These are phyloP conservation scores for Tinea semifulvella DNA, from an alignment of 2,888 invertebrate genomes.

Conservation along the genomic window DNA sequence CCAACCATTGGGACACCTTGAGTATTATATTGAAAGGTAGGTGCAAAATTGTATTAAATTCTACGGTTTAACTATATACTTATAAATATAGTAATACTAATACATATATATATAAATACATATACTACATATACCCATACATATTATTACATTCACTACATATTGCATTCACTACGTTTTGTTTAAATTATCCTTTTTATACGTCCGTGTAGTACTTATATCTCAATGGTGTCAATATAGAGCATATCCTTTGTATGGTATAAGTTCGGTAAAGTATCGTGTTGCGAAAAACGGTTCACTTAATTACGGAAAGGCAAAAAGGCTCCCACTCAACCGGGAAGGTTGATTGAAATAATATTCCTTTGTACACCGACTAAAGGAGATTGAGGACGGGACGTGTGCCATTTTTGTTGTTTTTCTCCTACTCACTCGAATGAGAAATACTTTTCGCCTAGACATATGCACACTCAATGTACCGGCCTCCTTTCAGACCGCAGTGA, in stretches of 20 bases:
- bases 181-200: too few relatives aligned
- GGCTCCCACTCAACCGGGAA: conserved; percentile 27
- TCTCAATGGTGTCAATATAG: conserved; percentile 4
- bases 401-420: conserved; percentile 42
- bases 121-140: too few relatives aligned
- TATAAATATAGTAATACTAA: too few relatives aligned
- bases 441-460: conserved; percentile 55
- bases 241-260: background rate
- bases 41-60: too few relatives aligned
- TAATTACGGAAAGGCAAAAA: conserved; percentile 15
- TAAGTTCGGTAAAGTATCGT: conserved; percentile 2
- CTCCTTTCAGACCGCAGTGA: too few relatives aligned
- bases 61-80: too few relatives aligned
- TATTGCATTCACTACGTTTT: too few relatives aligned
- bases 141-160: too few relatives aligned
- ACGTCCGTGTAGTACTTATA: too few relatives aligned
- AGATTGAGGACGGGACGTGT: conserved; percentile 43
- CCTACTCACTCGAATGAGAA: conserved; percentile 46
- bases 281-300: conserved; percentile 10
- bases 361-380: conserved; percentile 45
- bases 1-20: too few relatives aligned
- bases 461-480: conserved; percentile 43
- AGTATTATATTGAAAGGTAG: too few relatives aligned
- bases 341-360: conserved; percentile 55
- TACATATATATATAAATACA: too few relatives aligned